Conservation (phyloP, 2,797 vertebrate species). For the Epinephelus coioides region DNA sequence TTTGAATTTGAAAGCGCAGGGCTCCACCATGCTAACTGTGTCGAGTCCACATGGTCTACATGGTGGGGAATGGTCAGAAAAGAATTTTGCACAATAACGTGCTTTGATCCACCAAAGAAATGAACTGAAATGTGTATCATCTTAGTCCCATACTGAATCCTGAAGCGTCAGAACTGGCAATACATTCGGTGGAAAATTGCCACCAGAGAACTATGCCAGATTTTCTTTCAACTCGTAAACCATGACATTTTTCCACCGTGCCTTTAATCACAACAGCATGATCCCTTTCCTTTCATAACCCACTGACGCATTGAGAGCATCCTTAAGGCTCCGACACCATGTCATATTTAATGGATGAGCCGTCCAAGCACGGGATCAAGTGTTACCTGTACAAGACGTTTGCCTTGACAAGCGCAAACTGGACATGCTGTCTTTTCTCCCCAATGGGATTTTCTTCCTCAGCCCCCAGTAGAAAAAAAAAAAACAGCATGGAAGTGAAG, state of each 20-base stretch:
- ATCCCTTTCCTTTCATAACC: slow-evolving; percentile 47
- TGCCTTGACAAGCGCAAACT: slow-evolving; percentile 60
- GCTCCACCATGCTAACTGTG: not conserved
- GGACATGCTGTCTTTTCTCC: slow-evolving; percentile 64
- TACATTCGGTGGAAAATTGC: slow-evolving; percentile 46
- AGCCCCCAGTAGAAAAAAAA: slow-evolving; percentile 17
- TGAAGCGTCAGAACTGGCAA: slow-evolving; percentile 35
- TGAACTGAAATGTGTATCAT: slow-evolving; percentile 23
- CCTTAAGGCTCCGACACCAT: slow-evolving; percentile 42
- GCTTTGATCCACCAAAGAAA: slow-evolving; percentile 35
- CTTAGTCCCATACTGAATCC: slow-evolving; percentile 21
- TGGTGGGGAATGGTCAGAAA: slow-evolving; percentile 2
- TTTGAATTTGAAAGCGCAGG: slow-evolving; percentile 6
- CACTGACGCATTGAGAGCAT: slow-evolving; percentile 37
- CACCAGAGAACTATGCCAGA: slow-evolving; percentile 43
- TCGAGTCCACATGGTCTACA: not conserved
- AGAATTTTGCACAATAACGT: not conserved
- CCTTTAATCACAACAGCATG: slow-evolving; percentile 54
- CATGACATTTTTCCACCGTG: slow-evolving; percentile 24
- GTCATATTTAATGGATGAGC: slow-evolving; percentile 71
- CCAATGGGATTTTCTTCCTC: slow-evolving; percentile 69
- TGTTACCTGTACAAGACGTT: slow-evolving; percentile 65
- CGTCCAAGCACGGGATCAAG: slow-evolving; percentile 54
- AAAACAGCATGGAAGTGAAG: slow-evolving; percentile 54
- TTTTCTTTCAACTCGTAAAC: slow-evolving; percentile 52